Percentiles rank a stretch among this genome's conserved stretches.
phyloP scores from a whole-genome alignment of 1,140 invertebrate species.

The Colletes latitarsis region DNA sequence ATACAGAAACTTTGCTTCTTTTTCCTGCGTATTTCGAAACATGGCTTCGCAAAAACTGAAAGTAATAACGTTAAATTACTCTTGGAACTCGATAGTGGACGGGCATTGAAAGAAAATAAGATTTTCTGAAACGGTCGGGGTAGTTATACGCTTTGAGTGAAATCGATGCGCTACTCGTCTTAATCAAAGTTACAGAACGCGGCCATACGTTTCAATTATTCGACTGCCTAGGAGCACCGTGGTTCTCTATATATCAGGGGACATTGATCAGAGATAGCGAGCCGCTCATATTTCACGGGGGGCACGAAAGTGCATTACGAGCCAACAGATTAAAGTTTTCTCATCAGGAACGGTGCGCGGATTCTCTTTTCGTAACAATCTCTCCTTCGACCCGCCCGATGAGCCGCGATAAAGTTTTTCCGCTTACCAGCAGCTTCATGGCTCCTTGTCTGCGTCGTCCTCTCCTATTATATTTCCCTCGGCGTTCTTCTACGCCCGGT shows the following conservation, averaged over 20 bases:
- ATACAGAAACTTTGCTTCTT: no score
- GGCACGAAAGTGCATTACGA: slow-evolving; percentile 57
- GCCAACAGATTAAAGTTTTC: slow-evolving; percentile 65
- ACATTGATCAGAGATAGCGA: slow-evolving; percentile 39
- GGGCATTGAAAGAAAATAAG: no score
- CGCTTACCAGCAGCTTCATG: slow-evolving; percentile 58
- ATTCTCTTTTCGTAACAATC: slow-evolving; percentile 46
- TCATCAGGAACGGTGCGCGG: slow-evolving; percentile 53
- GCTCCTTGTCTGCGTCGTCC: slow-evolving; percentile 20
- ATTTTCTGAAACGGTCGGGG: no score
- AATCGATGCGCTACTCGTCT: slow-evolving; percentile 9
- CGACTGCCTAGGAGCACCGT: neutral
- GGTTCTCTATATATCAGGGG: slow-evolving; percentile 25
- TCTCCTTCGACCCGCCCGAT: slow-evolving; percentile 51
- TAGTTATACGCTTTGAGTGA: no score
- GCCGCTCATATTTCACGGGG: slow-evolving; percentile 58
- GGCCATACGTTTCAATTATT: slow-evolving; percentile 45
- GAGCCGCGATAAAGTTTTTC: slow-evolving; percentile 59
- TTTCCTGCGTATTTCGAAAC: no score
- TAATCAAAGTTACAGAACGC: slow-evolving; percentile 41
- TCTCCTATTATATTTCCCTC: slow-evolving; percentile 28
- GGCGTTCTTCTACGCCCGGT: slow-evolving; percentile 3
- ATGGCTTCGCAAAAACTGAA: no score
- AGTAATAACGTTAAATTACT: no score
- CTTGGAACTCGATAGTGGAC: no score